phyloP scores from a whole-genome alignment of 2,888 invertebrate species.

The Drosophila borborema region DNA sequence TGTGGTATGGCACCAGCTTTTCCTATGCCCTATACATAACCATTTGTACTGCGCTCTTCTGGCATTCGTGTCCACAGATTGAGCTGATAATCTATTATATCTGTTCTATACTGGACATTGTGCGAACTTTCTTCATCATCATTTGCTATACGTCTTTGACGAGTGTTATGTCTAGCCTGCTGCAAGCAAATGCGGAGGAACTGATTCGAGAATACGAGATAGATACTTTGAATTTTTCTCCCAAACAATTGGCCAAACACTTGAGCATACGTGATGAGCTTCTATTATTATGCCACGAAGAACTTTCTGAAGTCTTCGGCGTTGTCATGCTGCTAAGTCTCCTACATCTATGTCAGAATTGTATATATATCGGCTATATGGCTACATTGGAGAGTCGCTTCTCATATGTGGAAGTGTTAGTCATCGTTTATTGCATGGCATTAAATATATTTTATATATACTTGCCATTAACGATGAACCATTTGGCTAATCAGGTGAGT shows the following conservation, averaged over 20 bases:
- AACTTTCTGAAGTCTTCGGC: constrained; percentile 27
- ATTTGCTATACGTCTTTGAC: constrained; percentile 29
- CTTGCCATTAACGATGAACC: constrained; percentile 22
- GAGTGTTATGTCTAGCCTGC: constrained; percentile 5
- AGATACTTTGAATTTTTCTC: neutral
- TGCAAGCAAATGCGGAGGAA: constrained; percentile 16
- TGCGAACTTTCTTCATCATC: constrained; percentile 21
- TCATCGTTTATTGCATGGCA: neutral
- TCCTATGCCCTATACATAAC: neutral
- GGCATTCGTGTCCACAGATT: constrained; percentile 8
- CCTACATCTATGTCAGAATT: constrained; percentile 5
- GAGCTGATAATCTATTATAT: neutral
- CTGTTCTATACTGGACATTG: constrained; percentile 1
- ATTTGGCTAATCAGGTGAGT: constrained; percentile 24
- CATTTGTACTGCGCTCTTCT: neutral
- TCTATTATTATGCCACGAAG: constrained; percentile 25
- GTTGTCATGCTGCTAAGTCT: constrained; percentile 12
- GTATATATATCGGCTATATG: constrained; percentile 17
- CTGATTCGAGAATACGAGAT: neutral
- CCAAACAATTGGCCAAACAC: neutral
- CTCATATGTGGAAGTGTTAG: neutral
- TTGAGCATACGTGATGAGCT: constrained; percentile 24
- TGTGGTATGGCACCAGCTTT: constrained; percentile 13
- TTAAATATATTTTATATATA: constrained; percentile 4
- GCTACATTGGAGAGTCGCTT: constrained; percentile 11